Percentiles rank a stretch among this genome's conserved stretches.
Evolutionary conservation across 2,888 invertebrate genomes (phyloP).

Genomic region (Brenthis ino): DNA sequence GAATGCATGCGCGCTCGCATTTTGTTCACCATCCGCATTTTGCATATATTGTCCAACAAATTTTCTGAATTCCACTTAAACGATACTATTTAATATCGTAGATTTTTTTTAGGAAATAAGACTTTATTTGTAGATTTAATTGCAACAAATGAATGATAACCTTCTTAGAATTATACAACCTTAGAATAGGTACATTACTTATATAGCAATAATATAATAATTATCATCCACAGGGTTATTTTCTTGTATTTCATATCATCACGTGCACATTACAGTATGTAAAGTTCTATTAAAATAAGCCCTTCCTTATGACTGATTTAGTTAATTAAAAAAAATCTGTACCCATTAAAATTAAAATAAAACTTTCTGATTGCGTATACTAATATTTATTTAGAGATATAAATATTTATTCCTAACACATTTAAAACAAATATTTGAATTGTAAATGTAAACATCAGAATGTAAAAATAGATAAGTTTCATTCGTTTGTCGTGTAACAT

Average conservation of each 20-base stretch:
- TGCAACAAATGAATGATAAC: too few relatives aligned
- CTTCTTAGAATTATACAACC: too few relatives aligned
- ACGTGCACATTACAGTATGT: slow-evolving; percentile 50
- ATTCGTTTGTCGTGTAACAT: too few relatives aligned
- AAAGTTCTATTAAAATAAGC: slow-evolving; percentile 66
- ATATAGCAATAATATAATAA: slow-evolving; percentile 6
- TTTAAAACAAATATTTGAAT: too few relatives aligned
- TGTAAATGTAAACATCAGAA: too few relatives aligned
- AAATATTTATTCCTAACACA: not conserved
- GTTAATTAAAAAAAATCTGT: slow-evolving; percentile 47
- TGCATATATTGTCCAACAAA: too few relatives aligned
- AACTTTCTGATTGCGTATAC: not conserved
- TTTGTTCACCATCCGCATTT: slow-evolving; percentile 54
- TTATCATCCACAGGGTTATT: slow-evolving; percentile 52
- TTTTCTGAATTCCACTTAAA: too few relatives aligned
- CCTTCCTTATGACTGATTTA: slow-evolving; percentile 68
- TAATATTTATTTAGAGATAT: slow-evolving; percentile 15
- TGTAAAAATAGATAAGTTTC: too few relatives aligned
- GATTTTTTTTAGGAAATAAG: too few relatives aligned
- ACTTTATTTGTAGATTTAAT: too few relatives aligned
- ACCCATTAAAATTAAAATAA: slow-evolving; percentile 20
- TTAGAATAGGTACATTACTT: too few relatives aligned
- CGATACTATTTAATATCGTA: too few relatives aligned
- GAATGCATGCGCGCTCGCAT: slow-evolving; percentile 61
- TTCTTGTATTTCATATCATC: slow-evolving; percentile 57